Conservation (phyloP, 2,888 invertebrate genomes). For the Agapetus fuscipes region DNA sequence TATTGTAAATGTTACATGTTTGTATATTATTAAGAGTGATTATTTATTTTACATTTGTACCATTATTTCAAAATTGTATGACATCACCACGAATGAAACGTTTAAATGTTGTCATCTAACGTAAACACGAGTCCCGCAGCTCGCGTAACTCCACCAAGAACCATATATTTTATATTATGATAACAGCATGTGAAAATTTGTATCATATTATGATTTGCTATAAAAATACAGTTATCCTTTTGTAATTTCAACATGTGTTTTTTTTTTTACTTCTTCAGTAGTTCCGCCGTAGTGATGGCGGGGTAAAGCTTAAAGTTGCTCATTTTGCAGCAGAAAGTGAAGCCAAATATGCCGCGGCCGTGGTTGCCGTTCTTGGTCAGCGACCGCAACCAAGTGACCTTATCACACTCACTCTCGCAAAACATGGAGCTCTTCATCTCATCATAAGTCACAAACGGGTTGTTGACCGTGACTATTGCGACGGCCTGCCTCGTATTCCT, state of each 20-base stretch:
- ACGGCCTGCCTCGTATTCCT: conserved; percentile 10
- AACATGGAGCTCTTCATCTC: conserved; percentile 13
- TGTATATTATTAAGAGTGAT: no score
- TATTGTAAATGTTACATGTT: no score
- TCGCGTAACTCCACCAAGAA: no score
- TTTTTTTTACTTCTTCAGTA: conserved; percentile 6
- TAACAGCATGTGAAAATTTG: conserved; percentile 16
- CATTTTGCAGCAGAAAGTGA: conserved; percentile 19
- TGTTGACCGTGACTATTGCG: conserved; percentile 16
- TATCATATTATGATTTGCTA: conserved; percentile 22
- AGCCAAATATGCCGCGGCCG: conserved; percentile 15
- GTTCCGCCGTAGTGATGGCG: not conserved
- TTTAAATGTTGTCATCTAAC: no score
- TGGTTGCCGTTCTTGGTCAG: conserved; percentile 16
- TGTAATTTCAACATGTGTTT: conserved; percentile 16
- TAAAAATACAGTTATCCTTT: conserved; percentile 21
- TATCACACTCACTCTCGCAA: conserved; percentile 13
- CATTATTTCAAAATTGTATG: no score
- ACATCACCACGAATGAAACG: no score
- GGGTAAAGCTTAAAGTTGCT: conserved; percentile 8
- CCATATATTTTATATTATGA: no score
- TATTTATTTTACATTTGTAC: no score
- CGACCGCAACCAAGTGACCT: conserved; percentile 14
- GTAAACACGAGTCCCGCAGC: no score
- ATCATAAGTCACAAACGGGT: conserved; percentile 14